These are phyloP conservation scores for Taurulus bubalis DNA, from an alignment of 2,113 vertebrate genomes.

Conservation along the genomic window DNA sequence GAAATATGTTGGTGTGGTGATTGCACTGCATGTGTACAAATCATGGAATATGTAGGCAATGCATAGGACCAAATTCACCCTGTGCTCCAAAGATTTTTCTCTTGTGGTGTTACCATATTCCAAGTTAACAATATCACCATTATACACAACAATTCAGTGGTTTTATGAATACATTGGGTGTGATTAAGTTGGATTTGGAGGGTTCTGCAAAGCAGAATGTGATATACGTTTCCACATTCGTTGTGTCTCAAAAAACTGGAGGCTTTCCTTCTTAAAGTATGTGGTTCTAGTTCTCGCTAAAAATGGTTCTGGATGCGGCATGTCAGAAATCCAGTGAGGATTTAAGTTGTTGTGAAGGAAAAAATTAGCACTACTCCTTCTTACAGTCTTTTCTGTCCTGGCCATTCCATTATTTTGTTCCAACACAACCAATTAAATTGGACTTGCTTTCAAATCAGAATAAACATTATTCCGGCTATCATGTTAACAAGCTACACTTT, in stretches of 20 bases:
- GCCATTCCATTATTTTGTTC: neutral
- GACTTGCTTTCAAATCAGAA: neutral
- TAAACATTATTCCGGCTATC: neutral
- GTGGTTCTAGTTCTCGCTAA: neutral
- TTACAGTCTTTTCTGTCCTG: neutral
- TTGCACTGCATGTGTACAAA: slow-evolving; percentile 16
- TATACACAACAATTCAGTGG: neutral
- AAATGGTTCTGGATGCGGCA: neutral
- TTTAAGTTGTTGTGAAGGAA: slow-evolving; percentile 5
- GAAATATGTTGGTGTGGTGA: slow-evolving; percentile 10
- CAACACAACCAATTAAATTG: neutral
- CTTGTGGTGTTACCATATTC: neutral
- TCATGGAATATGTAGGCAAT: slow-evolving; percentile 7
- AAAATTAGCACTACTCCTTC: neutral
- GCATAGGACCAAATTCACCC: slow-evolving; percentile 19
- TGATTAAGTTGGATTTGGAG: slow-evolving; percentile 1
- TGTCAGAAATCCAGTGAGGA: slow-evolving; percentile 18
- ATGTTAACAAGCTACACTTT: neutral
- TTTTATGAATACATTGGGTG: neutral
- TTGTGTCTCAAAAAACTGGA: neutral
- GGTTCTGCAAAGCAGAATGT: neutral
- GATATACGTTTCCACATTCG: neutral
- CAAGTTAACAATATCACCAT: neutral
- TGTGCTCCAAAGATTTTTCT: slow-evolving; percentile 5
- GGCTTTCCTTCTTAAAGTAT: neutral